phyloP scores from a whole-genome alignment of 2,888 invertebrate species.

The Platypus cylindrus region DNA sequence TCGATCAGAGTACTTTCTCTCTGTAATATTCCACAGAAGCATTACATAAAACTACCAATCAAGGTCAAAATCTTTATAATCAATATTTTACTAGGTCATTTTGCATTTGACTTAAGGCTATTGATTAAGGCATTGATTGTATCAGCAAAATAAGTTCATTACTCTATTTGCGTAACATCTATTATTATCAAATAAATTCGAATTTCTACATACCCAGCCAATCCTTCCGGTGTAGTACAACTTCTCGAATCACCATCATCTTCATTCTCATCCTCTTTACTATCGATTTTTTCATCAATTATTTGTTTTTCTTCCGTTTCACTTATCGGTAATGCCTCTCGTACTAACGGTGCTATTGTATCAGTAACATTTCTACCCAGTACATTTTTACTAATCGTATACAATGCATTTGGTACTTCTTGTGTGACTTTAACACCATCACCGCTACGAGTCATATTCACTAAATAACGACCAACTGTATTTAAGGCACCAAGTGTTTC shows the following conservation, averaged over 20 bases:
- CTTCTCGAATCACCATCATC: conserved; percentile 43
- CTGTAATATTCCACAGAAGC: conserved; percentile 9
- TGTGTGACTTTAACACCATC: conserved; percentile 33
- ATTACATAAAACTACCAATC: conserved; percentile 11
- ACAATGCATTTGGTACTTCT: conserved; percentile 59
- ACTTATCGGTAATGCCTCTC: conserved; percentile 30
- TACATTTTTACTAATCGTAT: conserved; percentile 70
- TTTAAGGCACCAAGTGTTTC: conserved; percentile 63
- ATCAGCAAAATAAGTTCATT: conserved; percentile 1
- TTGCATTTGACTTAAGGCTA: conserved; percentile 9
- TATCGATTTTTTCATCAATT: conserved; percentile 11
- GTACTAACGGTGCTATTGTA: conserved; percentile 62
- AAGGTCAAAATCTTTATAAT: conserved; percentile 11
- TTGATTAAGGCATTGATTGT: conserved; percentile 1
- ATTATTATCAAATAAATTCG: too few relatives aligned
- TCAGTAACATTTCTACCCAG: conserved; percentile 68
- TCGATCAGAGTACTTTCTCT: conserved; percentile 12
- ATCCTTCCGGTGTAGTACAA: conserved; percentile 73
- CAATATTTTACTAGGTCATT: conserved; percentile 11
- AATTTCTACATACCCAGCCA: conserved; percentile 49
- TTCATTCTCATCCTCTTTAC: conserved; percentile 30
- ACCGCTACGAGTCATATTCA: conserved; percentile 57
- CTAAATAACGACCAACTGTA: conserved; percentile 72
- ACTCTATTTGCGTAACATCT: not conserved
- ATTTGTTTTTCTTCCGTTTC: conserved; percentile 15